phyloP scores from a whole-genome alignment of 2,113 vertebrate species.

The Mellivora capensis region DNA sequence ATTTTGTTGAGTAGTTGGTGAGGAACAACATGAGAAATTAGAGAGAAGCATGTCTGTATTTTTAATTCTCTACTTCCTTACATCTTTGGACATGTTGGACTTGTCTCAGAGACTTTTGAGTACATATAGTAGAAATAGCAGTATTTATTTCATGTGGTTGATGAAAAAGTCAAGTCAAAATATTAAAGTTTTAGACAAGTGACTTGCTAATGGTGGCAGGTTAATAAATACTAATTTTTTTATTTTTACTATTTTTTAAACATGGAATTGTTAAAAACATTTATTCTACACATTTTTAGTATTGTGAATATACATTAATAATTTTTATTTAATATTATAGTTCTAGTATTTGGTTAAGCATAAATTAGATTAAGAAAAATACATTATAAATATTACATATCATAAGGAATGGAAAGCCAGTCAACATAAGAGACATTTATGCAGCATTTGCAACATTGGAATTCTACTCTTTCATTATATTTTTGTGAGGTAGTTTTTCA shows the following conservation, averaged over 20 bases:
- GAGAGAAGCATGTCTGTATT: not conserved
- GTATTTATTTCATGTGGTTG: not conserved
- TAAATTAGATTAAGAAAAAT: not conserved
- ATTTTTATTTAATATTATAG: not conserved
- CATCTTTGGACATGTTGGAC: not conserved
- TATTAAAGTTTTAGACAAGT: not conserved
- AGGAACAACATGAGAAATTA: not conserved
- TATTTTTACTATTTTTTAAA: not conserved
- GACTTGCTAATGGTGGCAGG: not conserved
- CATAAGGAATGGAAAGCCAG: not conserved
- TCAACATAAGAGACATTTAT: not conserved
- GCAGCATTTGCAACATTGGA: not conserved
- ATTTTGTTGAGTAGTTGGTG: not conserved
- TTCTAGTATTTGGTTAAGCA: not conserved
- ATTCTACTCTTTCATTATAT: not conserved
- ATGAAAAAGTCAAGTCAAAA: not conserved
- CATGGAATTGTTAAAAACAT: not conserved
- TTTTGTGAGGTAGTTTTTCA: not conserved
- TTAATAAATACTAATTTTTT: not conserved
- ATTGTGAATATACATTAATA: not conserved
- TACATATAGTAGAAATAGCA: not conserved
- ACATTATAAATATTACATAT: not conserved
- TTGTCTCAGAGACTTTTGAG: not conserved
- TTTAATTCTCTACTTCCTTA: not conserved
- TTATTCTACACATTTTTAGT: not conserved